These are phyloP conservation scores for Drosophila arizonae DNA, from an alignment of 1,140 invertebrate species.

Conservation along the genomic window DNA sequence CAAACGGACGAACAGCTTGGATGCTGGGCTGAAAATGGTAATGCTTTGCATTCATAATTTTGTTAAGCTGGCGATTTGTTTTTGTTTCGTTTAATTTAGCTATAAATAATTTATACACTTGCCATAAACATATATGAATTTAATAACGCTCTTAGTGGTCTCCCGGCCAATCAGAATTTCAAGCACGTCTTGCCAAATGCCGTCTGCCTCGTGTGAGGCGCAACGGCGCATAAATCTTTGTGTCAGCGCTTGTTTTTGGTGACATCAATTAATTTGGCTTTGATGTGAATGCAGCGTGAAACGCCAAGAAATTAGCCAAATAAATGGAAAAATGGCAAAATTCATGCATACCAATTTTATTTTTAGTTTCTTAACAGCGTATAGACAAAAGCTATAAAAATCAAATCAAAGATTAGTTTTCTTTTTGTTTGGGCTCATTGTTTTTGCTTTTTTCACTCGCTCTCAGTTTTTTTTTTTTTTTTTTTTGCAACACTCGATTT, in stretches of 20 bases:
- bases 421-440: slow-evolving; percentile 58
- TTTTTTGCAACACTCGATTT: slow-evolving; percentile 66
- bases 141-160: slow-evolving; percentile 19
- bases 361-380: slow-evolving; percentile 23
- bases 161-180: slow-evolving; percentile 47
- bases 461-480: slow-evolving; percentile 19
- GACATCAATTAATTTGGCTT: slow-evolving; percentile 64
- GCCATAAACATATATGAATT: slow-evolving; percentile 25
- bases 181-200: slow-evolving; percentile 58
- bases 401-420: slow-evolving; percentile 69
- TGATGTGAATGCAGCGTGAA: slow-evolving; percentile 47
- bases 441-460: slow-evolving; percentile 45
- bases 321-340: slow-evolving; percentile 25
- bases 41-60: slow-evolving; percentile 75
- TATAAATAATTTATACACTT: slow-evolving; percentile 74
- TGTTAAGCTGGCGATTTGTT: slow-evolving; percentile 42
- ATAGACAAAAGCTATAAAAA: slow-evolving; percentile 67
- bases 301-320: slow-evolving; percentile 5
- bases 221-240: slow-evolving; percentile 57
- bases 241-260: slow-evolving; percentile 41
- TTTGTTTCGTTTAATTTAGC: slow-evolving; percentile 45
- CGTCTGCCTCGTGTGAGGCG: slow-evolving; percentile 37
- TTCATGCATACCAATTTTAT: slow-evolving; percentile 40
- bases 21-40: slow-evolving; percentile 56
- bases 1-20: slow-evolving; percentile 33